A percentile compares a stretch with the other conserved stretches of the same genome.
Conservation (phyloP, 2,113 vertebrate species). For the Leucopsar rothschildi region DNA sequence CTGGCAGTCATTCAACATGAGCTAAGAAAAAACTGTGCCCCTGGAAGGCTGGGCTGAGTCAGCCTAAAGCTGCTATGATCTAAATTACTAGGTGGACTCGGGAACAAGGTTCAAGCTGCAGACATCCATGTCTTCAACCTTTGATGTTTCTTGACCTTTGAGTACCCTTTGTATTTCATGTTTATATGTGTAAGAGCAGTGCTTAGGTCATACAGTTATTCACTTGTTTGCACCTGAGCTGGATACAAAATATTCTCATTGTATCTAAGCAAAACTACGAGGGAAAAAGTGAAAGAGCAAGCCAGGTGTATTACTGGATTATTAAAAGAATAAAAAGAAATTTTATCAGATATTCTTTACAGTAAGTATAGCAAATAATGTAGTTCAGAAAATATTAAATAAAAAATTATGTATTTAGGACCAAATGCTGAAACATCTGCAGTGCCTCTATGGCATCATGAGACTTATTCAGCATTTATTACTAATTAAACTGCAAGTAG, state of each 20-base stretch:
- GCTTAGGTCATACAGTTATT: conserved; percentile 2
- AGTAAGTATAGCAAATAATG: background rate
- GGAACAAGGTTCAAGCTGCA: conserved; percentile 61
- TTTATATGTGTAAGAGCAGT: background rate
- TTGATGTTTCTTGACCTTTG: conserved; percentile 50
- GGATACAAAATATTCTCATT: background rate
- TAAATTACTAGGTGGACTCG: conserved; percentile 40
- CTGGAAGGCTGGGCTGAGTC: conserved; percentile 65
- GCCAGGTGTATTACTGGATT: background rate
- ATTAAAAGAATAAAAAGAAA: background rate
- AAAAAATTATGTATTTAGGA: background rate
- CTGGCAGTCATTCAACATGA: conserved; percentile 65
- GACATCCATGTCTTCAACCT: conserved; percentile 45
- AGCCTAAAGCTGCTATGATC: conserved; percentile 51
- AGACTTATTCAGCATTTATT: background rate
- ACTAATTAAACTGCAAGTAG: background rate
- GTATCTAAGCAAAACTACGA: background rate
- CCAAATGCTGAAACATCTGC: background rate
- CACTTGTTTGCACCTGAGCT: background rate
- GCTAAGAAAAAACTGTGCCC: conserved; percentile 37
- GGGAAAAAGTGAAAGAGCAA: background rate
- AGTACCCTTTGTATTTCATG: background rate
- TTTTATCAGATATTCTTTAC: background rate
- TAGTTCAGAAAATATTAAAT: background rate
- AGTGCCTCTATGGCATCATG: background rate